phyloP scores from a whole-genome alignment of 64 coral and sea anemone genomes.

The Actinia tenebrosa region DNA sequence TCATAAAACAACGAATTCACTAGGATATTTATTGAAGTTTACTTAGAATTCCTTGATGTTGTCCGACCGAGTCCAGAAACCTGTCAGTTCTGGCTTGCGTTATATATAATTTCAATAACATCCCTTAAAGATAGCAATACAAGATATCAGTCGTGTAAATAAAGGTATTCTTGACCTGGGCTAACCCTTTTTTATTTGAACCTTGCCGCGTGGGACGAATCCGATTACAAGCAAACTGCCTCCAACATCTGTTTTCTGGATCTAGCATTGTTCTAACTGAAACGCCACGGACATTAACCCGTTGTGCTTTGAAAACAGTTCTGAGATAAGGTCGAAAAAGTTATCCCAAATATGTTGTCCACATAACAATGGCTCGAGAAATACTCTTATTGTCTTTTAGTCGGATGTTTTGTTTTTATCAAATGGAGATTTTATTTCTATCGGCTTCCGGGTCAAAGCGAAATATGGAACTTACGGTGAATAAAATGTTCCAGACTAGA shows the following conservation, averaged over 20 bases:
- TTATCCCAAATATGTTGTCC: too few species aligned
- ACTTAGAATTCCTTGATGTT: too few species aligned
- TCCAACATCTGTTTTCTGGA: background rate
- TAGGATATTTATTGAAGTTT: too few species aligned
- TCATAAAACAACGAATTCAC: too few species aligned
- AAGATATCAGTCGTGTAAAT: background rate
- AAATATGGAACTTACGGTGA: background rate
- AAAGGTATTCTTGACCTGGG: background rate
- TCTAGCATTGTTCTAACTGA: background rate
- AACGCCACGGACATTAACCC: background rate
- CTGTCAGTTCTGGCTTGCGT: background rate
- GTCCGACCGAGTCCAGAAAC: background rate
- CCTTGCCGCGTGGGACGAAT: background rate
- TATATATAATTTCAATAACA: background rate
- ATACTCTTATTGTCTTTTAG: background rate
- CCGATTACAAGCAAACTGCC: background rate
- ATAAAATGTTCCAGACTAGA: background rate
- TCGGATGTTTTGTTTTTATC: background rate
- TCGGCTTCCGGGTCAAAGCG: background rate
- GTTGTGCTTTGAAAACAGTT: background rate
- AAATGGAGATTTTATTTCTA: background rate
- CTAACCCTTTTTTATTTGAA: constrained; percentile 1
- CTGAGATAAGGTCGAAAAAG: background rate
- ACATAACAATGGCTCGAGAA: too few species aligned
- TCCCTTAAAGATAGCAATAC: background rate